Evolutionary conservation across 2,888 invertebrate species (phyloP), one percentile per base, ranked within the genome.

Genomic region (Catonia carolina): DNA sequence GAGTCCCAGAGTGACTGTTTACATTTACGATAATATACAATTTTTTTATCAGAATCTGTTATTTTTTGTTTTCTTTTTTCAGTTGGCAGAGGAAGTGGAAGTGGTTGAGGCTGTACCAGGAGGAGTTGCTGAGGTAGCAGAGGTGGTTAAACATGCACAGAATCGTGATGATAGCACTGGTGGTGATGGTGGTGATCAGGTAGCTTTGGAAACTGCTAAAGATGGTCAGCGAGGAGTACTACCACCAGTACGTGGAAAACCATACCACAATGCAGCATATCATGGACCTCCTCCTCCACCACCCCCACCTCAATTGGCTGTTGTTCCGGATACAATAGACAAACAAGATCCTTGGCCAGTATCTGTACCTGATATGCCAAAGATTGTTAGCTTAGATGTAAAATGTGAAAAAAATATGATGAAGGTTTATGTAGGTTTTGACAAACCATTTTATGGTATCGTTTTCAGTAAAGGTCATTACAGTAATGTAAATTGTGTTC

Each of bases 321-420:
- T 68, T 7, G 70, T 73, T 52, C 48, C 56, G 50, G 57, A 55
- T 56, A 47, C 60, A 50, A n/a, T 55, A 51, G 47, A 56, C 41
- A 49, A 71, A 70, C 60, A 71, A 71, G 92, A 92, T 69, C 85
- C 89, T 56, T 94, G 93, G 94, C 93, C 92, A 0, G 74, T 91
- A 64, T 85, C 89, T 42, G 83, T 88, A 47, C 86, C 91, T 17
- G 93, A 94, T 70, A 91, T 91, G 74, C 93, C 93, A 1, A 90
- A 92, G 74, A 93, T 94, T 68, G 93, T 93, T 74, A 89, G 91
- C 69, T 76, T 92, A 62, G 91, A 93, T 77, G 94, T 94, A 64
- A 93, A 94, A 72, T 94, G 94, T 74, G 94, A 94, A 74, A 94
- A 94, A 74, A 92, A 93, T 48, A 90, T 92, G 72, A 94, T 94